These are phyloP conservation scores for Lampris megalopsis DNA, from an alignment of 2,113 vertebrate species.

Conservation along the genomic window DNA sequence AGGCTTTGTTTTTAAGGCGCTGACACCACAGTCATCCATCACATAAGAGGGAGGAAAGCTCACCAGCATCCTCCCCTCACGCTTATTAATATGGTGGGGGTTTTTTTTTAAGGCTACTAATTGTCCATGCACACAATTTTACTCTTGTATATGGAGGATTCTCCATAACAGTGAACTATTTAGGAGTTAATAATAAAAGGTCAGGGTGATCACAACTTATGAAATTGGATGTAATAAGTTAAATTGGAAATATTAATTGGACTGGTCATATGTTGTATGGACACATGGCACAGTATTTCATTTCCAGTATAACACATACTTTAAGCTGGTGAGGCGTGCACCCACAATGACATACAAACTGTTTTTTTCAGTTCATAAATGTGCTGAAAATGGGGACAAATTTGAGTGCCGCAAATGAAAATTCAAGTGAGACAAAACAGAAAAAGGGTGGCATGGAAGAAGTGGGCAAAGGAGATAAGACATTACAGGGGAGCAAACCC, in stretches of 20 bases:
- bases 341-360: not conserved
- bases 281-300: no score
- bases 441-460: slow-evolving; percentile 14
- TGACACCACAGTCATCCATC: slow-evolving; percentile 45
- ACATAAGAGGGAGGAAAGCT: slow-evolving; percentile 54
- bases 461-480: not conserved
- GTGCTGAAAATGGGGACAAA: not conserved
- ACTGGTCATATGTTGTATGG: no score
- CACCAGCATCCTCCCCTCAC: slow-evolving; percentile 44
- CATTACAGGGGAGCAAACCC: slow-evolving; percentile 16
- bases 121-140: slow-evolving; percentile 45
- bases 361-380: not conserved
- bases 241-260: no score
- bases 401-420: not conserved
- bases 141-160: slow-evolving; percentile 3
- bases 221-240: no score
- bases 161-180: no score
- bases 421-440: slow-evolving; percentile 6
- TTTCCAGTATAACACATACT: no score
- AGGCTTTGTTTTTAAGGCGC: slow-evolving; percentile 20
- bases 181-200: no score
- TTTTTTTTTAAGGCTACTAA: slow-evolving; percentile 53
- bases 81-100: slow-evolving; percentile 26
- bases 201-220: no score
- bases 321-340: not conserved